phyloP scores from a whole-genome alignment of 1,140 invertebrate genomes.

The Leptopilina clavipes region DNA sequence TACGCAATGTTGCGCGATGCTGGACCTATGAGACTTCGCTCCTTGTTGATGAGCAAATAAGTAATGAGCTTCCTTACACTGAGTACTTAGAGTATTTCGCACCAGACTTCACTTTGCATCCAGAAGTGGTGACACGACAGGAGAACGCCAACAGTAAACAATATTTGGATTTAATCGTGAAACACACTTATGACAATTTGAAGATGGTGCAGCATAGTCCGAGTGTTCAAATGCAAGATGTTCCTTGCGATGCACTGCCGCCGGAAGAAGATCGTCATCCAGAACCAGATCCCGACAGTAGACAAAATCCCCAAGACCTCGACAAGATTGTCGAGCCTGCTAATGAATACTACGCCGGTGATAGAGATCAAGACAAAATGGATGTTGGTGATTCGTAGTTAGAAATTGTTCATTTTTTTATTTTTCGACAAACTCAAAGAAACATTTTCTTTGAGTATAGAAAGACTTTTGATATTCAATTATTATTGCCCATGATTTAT shows the following conservation, averaged over 20 bases:
- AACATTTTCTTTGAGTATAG: not conserved
- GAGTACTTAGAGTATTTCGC: conserved; percentile 97
- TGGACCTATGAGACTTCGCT: conserved; percentile 99
- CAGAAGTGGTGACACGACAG: conserved; percentile 87
- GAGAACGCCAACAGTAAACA: conserved; percentile 96
- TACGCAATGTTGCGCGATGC: conserved; percentile 97
- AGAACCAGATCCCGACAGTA: conserved; percentile 88
- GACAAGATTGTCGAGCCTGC: conserved; percentile 90
- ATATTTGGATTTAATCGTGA: conserved; percentile 90
- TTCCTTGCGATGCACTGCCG: conserved; percentile 84
- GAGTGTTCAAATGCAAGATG: conserved; percentile 94
- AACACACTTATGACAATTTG: conserved; percentile 88
- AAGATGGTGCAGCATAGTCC: conserved; percentile 93
- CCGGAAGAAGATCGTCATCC: conserved; percentile 83
- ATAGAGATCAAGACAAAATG: conserved; percentile 86
- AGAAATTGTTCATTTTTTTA: conserved; percentile 34
- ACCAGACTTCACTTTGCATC: conserved; percentile 95
- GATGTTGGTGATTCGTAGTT: conserved; percentile 67
- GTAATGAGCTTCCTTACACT: conserved; percentile 93
- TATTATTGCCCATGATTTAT: not conserved
- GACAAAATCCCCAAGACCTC: conserved; percentile 86
- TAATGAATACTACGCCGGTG: conserved; percentile 96
- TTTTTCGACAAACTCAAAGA: conserved; percentile 13
- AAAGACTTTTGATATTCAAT: not conserved
- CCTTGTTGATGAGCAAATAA: conserved; percentile 91